Conservation (phyloP, 2,888 invertebrate genomes). For the Morinoia aosen region DNA sequence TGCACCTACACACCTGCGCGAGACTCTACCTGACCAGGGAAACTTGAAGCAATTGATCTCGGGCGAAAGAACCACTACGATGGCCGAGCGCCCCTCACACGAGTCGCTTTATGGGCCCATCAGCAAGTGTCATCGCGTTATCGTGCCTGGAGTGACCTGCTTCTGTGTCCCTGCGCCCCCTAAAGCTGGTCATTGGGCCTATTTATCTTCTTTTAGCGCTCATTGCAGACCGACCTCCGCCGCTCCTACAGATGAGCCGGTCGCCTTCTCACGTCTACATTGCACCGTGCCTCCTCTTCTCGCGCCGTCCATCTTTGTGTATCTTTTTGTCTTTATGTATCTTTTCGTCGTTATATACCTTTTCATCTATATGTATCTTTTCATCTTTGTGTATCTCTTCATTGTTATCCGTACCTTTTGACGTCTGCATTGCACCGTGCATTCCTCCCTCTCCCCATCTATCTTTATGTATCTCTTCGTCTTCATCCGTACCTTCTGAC, state of each 20-base stretch:
- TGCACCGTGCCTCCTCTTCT: not conserved
- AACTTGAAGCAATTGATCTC: constrained; percentile 5
- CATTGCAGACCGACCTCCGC: not conserved
- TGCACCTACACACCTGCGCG: not conserved
- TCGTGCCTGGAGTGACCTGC: not conserved
- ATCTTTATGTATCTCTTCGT: no score
- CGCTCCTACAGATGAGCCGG: not conserved
- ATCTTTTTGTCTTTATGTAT: no score
- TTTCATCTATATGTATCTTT: no score
- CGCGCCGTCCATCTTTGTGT: not conserved
- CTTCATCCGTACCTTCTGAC: no score
- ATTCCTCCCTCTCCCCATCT: not conserved
- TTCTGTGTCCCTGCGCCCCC: constrained; percentile 17
- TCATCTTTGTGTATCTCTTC: no score
- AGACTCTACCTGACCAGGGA: not conserved
- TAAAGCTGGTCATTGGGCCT: constrained; percentile 8
- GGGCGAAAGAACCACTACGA: not conserved
- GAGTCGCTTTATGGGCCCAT: constrained; percentile 33
- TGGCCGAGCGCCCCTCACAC: not conserved
- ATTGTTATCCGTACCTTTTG: not conserved
- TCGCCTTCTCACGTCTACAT: not conserved
- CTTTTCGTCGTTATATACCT: no score
- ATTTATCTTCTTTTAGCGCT: constrained; percentile 37
- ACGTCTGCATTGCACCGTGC: not conserved
- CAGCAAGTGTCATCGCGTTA: constrained; percentile 53